Evolutionary conservation across 1,140 invertebrate genomes (phyloP), one percentile per base, ranked within the genome.

Genomic region (Thaumetopoea pityocampa): DNA sequence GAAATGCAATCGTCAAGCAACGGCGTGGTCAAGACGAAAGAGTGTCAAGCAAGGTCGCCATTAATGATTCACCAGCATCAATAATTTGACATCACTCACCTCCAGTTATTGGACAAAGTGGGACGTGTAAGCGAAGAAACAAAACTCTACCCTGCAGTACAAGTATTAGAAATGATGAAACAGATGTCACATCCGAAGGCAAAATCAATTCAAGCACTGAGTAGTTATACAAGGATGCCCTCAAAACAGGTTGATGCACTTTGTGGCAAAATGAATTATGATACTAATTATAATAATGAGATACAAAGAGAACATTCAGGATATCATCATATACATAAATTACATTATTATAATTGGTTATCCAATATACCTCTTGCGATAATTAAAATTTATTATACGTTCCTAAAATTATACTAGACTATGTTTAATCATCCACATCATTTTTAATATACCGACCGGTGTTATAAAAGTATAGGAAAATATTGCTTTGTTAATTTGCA

Each of bases 121-220:
- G 77, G 69, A 77, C 72, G 67, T 73, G 69, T 64, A 73, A 81
- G 76, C 73, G 67, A 70, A 76, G 59, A 70, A 69, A 62, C 64
- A 53, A 69, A 73, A 71, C 52, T 52, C 53, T 58, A 56, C 64
- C 60, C 62, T 64, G 51, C 61, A 62, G 62, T 62, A 69, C 67
- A 61, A 57, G 52, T 57, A 35, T 40, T 46, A 53, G 20, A 50
- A 52, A 42, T 73, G 47, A 70, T 55, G 63, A 66, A 74, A 74
- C 57, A 57, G 53, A 64, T 72, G 63, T 55, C 54, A 69, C 40
- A 53, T 63, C 53, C 51, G 69, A 81, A 76, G 71, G 73, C 58
- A 65, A 81, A 61, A 70, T 77, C 64, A 57, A 81, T 78, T 74
- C 56, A 57, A 56, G 65, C 64, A 55, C 63, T 56, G 48, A 50